Evolutionary conservation across 30 jellyfish, hydroid and myxozoan genomes (phyloP), one percentile per base, ranked within the genome.

Genomic region (Haliclystus octoradiatus): DNA sequence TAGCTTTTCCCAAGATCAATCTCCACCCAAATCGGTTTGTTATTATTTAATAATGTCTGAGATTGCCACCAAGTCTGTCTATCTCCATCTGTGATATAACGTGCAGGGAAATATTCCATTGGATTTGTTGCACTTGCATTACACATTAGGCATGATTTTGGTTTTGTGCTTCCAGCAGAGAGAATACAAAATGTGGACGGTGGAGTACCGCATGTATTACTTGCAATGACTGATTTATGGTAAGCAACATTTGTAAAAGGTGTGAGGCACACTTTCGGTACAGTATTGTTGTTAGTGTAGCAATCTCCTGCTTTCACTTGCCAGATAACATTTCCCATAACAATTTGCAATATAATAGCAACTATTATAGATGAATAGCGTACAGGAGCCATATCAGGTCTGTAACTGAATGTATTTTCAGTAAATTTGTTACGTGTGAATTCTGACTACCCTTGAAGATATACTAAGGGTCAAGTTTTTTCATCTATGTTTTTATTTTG

Each of bases 1-100:
- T 75, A 89, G 14, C 88, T 89, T 69, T 89, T 89, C 65, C 93
- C 93, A 26, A 89, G 72, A 76, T 89, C 95, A 23, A 89, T 67
- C 26, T 66, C 68, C 19, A 89, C 52, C 64, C 84, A 74, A 34
- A 82, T 94, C 26, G 92, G 94, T 32, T 77, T 22, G 52, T 77
- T 76, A 78, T 89, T 89, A 2, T 75, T 86, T 33, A 69, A 60
- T 47, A 82, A 63, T 28, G 98, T 81, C 22, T 82, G 90, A 34
- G 96, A 83, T 63, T 89, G 98, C 98, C 98, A 89, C 95, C 98
- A 89, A 4, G 98, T 88, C 71, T 51, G 33, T 19, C 19, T 40
- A 19, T 40, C 19, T 27, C 73, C 94, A 33, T 78, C 98, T 32
- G 95, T 89, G 93, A 89, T 82, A 28, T 62, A 70, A 14, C 79